These are phyloP conservation scores for Campylorhamphus procurvoides DNA, from an alignment of 2,113 vertebrate species.

Conservation along the genomic window DNA sequence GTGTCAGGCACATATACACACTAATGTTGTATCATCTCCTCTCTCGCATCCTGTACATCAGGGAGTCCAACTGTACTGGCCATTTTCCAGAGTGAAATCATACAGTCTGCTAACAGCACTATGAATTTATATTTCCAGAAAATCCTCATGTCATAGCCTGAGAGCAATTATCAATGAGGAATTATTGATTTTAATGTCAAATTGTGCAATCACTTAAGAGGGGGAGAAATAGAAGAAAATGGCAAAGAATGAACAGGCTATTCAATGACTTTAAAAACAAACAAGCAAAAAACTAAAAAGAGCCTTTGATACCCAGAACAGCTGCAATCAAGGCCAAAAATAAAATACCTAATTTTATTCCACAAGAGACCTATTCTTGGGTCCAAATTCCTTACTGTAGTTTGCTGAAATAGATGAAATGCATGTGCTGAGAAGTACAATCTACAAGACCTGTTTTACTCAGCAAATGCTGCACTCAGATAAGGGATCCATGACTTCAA, in stretches of 20 bases:
- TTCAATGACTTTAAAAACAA: background rate
- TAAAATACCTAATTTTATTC: background rate
- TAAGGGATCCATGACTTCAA: background rate
- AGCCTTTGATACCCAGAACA: background rate
- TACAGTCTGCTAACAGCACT: conserved; percentile 22
- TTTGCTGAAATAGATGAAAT: background rate
- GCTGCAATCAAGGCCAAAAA: background rate
- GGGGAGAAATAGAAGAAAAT: background rate
- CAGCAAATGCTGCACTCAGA: background rate
- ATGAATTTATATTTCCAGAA: conserved; percentile 31
- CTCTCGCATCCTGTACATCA: background rate
- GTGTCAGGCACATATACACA: background rate
- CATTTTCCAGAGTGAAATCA: conserved; percentile 46
- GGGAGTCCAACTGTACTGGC: conserved; percentile 14
- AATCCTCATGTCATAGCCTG: conserved; percentile 18
- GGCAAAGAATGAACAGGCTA: background rate
- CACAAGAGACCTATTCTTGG: background rate
- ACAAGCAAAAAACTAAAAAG: background rate
- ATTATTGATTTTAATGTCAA: conserved; percentile 28
- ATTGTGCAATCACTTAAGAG: background rate
- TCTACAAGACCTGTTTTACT: background rate
- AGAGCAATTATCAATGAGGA: conserved; percentile 49
- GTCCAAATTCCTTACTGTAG: background rate
- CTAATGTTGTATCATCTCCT: background rate
- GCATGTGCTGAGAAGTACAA: background rate